Evolutionary conservation across 2,797 vertebrate species (phyloP).

Genomic region (Gallirallus australis): DNA sequence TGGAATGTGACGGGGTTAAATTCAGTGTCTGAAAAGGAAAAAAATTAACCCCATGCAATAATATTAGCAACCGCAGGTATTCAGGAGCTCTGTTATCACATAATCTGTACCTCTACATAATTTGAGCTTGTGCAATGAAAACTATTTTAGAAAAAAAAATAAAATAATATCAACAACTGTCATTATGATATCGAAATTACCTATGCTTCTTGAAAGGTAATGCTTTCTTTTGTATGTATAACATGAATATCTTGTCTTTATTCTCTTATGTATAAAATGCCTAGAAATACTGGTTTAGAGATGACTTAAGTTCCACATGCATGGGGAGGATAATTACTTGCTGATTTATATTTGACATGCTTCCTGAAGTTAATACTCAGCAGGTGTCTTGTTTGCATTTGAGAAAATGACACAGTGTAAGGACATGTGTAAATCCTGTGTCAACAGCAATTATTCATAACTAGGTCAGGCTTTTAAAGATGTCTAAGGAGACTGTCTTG

Average conservation of each 20-base stretch:
- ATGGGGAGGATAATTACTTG: slow-evolving; percentile 13
- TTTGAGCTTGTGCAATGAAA: neutral
- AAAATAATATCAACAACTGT: neutral
- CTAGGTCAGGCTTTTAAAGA: slow-evolving; percentile 9
- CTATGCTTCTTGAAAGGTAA: neutral
- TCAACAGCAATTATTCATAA: slow-evolving; percentile 28
- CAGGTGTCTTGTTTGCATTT: slow-evolving; percentile 33
- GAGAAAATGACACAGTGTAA: slow-evolving; percentile 1
- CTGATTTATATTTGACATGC: slow-evolving; percentile 12
- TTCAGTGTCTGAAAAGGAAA: neutral
- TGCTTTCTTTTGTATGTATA: neutral
- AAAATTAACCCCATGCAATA: neutral
- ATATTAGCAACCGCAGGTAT: neutral
- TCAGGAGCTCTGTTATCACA: neutral
- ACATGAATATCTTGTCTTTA: neutral
- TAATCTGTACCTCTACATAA: neutral
- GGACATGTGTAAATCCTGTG: slow-evolving; percentile 1
- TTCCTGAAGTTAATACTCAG: slow-evolving; percentile 28
- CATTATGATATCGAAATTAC: neutral
- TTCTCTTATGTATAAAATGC: neutral
- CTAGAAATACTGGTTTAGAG: slow-evolving; percentile 12
- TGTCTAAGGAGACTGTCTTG: neutral
- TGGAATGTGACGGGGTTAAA: neutral
- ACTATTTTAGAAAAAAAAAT: neutral
- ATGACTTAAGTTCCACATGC: neutral